These are phyloP conservation scores for Agrypnus murinus DNA, from an alignment of 2,888 invertebrate species.

Conservation along the genomic window DNA sequence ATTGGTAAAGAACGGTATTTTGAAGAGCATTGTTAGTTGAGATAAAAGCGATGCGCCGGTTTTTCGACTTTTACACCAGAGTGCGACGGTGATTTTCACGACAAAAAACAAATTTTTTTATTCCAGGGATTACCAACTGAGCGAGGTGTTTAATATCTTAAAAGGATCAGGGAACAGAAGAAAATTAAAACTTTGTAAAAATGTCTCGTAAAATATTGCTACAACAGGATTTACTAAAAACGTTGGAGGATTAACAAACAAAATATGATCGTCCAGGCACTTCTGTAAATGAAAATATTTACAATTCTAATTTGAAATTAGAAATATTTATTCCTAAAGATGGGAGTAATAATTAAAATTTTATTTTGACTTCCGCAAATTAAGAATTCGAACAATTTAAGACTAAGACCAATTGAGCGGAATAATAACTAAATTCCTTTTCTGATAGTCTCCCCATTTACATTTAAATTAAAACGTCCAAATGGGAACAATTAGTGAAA, in stretches of 20 bases:
- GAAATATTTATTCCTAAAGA: no score
- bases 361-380: slow-evolving; percentile 1
- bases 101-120: slow-evolving; percentile 10
- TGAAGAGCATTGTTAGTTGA: no score
- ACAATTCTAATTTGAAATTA: no score
- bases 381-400: slow-evolving; percentile 21
- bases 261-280: no score
- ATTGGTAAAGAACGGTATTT: no score
- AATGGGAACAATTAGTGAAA: slow-evolving; percentile 29
- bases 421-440: slow-evolving; percentile 31
- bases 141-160: slow-evolving; percentile 20
- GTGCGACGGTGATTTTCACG: no score
- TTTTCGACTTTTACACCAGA: no score
- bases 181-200: slow-evolving; percentile 4
- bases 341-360: no score
- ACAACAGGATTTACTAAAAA: background rate
- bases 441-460: slow-evolving; percentile 21
- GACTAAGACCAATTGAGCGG: slow-evolving; percentile 23
- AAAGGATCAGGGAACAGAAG: background rate
- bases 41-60: no score
- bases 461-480: slow-evolving; percentile 34
- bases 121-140: slow-evolving; percentile 1
- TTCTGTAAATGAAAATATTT: no score
- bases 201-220: background rate
- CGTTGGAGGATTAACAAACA: no score